phyloP scores from a whole-genome alignment of 2,888 invertebrate genomes.

The Dryomyza anilis region DNA sequence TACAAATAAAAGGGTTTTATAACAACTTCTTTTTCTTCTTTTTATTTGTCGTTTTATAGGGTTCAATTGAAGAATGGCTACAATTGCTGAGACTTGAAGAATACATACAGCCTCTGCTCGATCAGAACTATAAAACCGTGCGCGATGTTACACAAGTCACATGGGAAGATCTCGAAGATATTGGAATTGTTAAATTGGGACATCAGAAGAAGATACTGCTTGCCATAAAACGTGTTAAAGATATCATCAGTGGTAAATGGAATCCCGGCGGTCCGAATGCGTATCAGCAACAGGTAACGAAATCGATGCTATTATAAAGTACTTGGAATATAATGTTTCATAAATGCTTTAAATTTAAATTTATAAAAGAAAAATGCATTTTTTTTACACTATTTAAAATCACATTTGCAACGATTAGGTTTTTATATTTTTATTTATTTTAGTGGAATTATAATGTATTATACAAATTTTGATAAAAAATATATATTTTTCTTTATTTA shows the following conservation, averaged over 20 bases:
- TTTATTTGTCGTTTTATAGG: conserved; percentile 65
- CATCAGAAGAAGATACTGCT: conserved; percentile 98
- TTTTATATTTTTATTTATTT: too few relatives aligned
- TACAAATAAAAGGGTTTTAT: too few relatives aligned
- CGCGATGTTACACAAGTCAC: conserved; percentile 93
- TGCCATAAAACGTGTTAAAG: conserved; percentile 95
- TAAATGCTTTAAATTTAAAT: too few relatives aligned
- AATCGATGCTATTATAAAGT: too few relatives aligned
- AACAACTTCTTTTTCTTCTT: not conserved
- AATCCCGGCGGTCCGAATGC: conserved; percentile 60
- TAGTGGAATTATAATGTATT: too few relatives aligned
- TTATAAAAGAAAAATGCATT: too few relatives aligned
- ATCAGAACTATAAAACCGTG: conserved; percentile 92
- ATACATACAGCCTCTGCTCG: conserved; percentile 86
- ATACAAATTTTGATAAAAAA: too few relatives aligned
- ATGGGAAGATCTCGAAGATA: conserved; percentile 99
- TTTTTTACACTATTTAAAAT: too few relatives aligned
- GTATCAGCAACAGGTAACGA: conserved; percentile 57
- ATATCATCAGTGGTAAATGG: conserved; percentile 84
- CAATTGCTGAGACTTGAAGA: conserved; percentile 88
- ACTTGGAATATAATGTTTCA: too few relatives aligned
- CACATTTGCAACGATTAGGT: too few relatives aligned
- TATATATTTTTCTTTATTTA: too few relatives aligned
- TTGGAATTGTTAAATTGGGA: conserved; percentile 89
- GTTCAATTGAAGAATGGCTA: conserved; percentile 94